Conservation (phyloP, 1,140 invertebrate species). For the Penaeus japonicus region DNA sequence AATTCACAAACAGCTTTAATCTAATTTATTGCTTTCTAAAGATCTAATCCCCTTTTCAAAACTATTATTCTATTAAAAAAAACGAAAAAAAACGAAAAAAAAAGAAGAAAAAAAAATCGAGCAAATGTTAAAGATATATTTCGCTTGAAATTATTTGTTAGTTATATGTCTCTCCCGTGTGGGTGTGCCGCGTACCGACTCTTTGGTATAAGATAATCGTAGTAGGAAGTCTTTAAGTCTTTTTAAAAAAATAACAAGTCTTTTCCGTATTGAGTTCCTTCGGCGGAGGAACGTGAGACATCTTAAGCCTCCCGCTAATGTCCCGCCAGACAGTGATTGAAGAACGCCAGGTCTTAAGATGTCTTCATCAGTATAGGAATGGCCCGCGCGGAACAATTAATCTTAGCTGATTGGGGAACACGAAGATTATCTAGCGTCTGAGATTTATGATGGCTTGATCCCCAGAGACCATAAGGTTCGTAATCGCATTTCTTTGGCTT, state of each 20-base stretch:
- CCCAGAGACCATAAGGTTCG: not conserved
- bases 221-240: no score
- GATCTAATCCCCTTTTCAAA: no score
- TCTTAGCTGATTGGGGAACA: conserved; percentile 48
- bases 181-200: no score
- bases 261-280: not conserved
- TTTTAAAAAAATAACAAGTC: not conserved
- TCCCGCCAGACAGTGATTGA: not conserved
- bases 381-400: conserved; percentile 46
- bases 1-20: no score
- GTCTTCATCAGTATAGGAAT: conserved; percentile 38
- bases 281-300: not conserved
- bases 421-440: conserved; percentile 29
- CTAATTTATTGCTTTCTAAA: no score
- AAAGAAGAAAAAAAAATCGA: no score
- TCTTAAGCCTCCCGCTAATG: not conserved
- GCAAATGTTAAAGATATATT: no score
- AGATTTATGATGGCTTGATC: not conserved
- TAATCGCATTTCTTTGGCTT: not conserved
- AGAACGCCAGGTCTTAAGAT: not conserved
- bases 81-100: no score
- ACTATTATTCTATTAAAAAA: no score
- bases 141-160: no score
- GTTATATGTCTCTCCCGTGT: no score
- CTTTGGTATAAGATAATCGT: no score